These are phyloP conservation scores for Watsonalla cultraria DNA, from an alignment of 2,888 invertebrate genomes.

Conservation along the genomic window DNA sequence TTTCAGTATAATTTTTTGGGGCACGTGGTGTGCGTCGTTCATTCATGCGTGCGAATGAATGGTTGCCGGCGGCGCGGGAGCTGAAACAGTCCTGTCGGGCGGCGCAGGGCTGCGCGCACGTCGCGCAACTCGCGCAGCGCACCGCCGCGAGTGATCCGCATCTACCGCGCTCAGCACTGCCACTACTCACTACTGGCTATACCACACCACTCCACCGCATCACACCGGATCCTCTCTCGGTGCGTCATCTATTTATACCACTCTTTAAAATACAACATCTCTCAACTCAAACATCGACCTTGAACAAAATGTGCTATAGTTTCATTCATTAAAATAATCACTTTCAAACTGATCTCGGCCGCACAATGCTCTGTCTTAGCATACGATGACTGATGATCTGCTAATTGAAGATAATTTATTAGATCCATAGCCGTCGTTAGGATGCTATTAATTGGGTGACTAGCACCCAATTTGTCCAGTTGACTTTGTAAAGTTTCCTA, in stretches of 20 bases:
- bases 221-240: slow-evolving; percentile 51
- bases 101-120: slow-evolving; percentile 61
- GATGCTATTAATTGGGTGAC: slow-evolving; percentile 44
- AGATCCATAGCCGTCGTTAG: slow-evolving; percentile 33
- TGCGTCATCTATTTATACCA: slow-evolving; percentile 61
- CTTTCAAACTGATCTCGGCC: slow-evolving; percentile 27
- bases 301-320: slow-evolving; percentile 42
- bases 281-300: slow-evolving; percentile 40
- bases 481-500: slow-evolving; percentile 20
- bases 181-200: slow-evolving; percentile 7
- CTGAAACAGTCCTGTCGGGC: slow-evolving; percentile 40
- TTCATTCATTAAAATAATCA: slow-evolving; percentile 52
- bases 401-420: slow-evolving; percentile 51
- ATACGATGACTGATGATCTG: slow-evolving; percentile 34
- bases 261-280: slow-evolving; percentile 31
- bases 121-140: slow-evolving; percentile 41
- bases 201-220: slow-evolving; percentile 17
- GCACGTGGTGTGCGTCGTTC: slow-evolving; percentile 59
- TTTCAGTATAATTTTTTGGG: slow-evolving; percentile 56
- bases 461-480: slow-evolving; percentile 32
- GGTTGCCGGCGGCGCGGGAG: slow-evolving; percentile 26
- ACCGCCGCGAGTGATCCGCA: slow-evolving; percentile 35
- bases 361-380: slow-evolving; percentile 25
- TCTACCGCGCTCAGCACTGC: slow-evolving; percentile 29
- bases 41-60: slow-evolving; percentile 71